Base-by-base conservation (phyloP, 2,113 vertebrate genomes). In the Bostrychus sinensis region DNA sequence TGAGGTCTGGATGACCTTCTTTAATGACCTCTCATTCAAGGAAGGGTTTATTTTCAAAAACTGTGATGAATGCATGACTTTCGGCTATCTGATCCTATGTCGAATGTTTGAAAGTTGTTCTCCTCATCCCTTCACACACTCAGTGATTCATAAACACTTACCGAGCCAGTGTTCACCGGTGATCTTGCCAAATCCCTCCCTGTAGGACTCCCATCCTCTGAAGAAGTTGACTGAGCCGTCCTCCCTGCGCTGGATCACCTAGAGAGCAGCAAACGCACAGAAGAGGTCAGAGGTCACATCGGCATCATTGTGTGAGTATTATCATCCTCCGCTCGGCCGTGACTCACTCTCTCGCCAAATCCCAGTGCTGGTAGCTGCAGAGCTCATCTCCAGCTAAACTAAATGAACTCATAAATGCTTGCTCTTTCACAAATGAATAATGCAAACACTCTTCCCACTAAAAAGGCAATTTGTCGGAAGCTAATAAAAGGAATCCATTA, bases 91-190 rank as follows among this genome's bases (percentile, higher is more conserved):
- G n/a, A n/a, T n/a, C n/a, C n/a, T n/a, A n/a, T n/a, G n/a, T n/a
- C n/a, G n/a, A n/a, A n/a, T n/a, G n/a, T n/a, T n/a, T n/a, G n/a
- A n/a, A n/a, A n/a, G n/a, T n/a, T n/a, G n/a, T n/a, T n/a, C n/a
- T n/a, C n/a, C n/a, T 16, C 14, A 39, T 39, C 11, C 11, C 13
- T 39, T 39, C 8, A 34, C 30, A 25, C 41, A 60, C 45, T 34
- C 46, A 48, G 17, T 45, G 14, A 51, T 26, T 43, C 64, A 77
- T 46, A 59, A 59, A 19, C 50, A 79, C 94, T 61, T 90, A 98
- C 97, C 97, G 28, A 99, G 84, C 96, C 96, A 99, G 89, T 99
- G 96, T 89, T 99, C 97, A 11, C 95, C 96, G 0, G 95, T 98
- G 79, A 99, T 95, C 90, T 93, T 98, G 71, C 97, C 97, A 1